Evolutionary conservation across 2,888 invertebrate species (phyloP).

Genomic region (Idaea biselata): DNA sequence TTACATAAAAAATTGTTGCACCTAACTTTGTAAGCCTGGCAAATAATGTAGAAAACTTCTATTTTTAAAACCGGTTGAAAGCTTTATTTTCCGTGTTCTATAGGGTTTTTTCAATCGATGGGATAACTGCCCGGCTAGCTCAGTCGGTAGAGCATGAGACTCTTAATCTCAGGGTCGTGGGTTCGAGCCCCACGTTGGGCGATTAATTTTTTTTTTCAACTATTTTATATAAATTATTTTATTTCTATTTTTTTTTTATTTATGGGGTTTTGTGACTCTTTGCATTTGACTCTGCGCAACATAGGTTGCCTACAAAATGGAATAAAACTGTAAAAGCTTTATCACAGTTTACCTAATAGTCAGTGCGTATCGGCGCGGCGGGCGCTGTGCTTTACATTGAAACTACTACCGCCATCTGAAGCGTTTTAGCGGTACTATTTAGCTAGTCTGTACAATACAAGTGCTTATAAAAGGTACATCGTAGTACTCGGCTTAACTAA

Average conservation of each 20-base stretch:
- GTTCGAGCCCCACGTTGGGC: constrained; percentile 83
- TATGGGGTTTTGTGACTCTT: too few relatives aligned
- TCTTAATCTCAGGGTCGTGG: constrained; percentile 83
- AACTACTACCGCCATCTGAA: not conserved
- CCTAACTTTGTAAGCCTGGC: not conserved
- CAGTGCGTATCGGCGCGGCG: too few relatives aligned
- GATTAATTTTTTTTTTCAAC: constrained; percentile 38
- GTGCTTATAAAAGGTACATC: not conserved
- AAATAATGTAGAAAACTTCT: not conserved
- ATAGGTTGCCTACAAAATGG: too few relatives aligned
- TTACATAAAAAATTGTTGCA: too few relatives aligned
- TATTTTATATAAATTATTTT: not conserved
- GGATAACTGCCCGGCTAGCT: constrained; percentile 68
- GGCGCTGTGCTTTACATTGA: not conserved
- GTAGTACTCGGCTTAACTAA: not conserved
- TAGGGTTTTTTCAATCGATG: not conserved
- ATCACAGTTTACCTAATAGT: too few relatives aligned
- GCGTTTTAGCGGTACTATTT: not conserved
- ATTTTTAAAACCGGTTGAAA: not conserved
- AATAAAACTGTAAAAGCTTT: too few relatives aligned
- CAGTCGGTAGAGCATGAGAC: constrained; percentile 81
- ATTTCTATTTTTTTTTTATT: not conserved
- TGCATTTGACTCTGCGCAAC: too few relatives aligned
- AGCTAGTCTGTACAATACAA: not conserved
- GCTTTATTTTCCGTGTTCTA: not conserved